Evolutionary conservation across 1,140 invertebrate species (phyloP).

Genomic region (Antheraea pernyi): DNA sequence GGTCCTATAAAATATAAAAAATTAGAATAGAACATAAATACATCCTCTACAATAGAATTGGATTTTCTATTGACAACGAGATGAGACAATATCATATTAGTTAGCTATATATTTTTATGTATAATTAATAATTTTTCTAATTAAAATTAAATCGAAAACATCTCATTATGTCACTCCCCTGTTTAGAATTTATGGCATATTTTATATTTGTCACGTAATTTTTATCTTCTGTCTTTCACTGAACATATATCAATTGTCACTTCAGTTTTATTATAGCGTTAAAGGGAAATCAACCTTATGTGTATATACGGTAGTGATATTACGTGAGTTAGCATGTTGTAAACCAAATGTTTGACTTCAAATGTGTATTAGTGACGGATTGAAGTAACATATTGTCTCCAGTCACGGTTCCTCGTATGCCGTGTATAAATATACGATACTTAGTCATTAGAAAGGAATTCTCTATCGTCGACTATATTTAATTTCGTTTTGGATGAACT

Average conservation of each 20-base stretch:
- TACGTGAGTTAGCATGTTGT: background rate
- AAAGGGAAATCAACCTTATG: background rate
- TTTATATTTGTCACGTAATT: constrained; percentile 6
- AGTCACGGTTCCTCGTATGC: constrained; percentile 13
- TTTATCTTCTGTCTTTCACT: background rate
- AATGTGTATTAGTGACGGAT: constrained; percentile 14
- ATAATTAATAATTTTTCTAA: constrained; percentile 9
- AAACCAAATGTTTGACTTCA: constrained; percentile 24
- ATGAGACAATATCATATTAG: too few relatives aligned
- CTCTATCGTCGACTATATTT: background rate
- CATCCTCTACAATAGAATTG: too few relatives aligned
- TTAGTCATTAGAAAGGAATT: constrained; percentile 1
- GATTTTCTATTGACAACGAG: too few relatives aligned
- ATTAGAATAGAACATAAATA: too few relatives aligned
- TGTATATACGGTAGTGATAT: background rate
- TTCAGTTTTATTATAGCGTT: background rate
- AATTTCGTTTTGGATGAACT: background rate
- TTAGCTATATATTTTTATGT: too few relatives aligned
- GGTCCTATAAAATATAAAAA: too few relatives aligned
- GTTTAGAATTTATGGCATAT: constrained; percentile 20
- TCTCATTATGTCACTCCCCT: constrained; percentile 25
- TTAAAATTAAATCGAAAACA: constrained; percentile 26
- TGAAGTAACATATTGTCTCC: constrained; percentile 14
- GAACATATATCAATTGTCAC: constrained; percentile 14
- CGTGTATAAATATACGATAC: background rate